Conservation (phyloP, 2,113 vertebrate species). For the Parotia lawesii region DNA sequence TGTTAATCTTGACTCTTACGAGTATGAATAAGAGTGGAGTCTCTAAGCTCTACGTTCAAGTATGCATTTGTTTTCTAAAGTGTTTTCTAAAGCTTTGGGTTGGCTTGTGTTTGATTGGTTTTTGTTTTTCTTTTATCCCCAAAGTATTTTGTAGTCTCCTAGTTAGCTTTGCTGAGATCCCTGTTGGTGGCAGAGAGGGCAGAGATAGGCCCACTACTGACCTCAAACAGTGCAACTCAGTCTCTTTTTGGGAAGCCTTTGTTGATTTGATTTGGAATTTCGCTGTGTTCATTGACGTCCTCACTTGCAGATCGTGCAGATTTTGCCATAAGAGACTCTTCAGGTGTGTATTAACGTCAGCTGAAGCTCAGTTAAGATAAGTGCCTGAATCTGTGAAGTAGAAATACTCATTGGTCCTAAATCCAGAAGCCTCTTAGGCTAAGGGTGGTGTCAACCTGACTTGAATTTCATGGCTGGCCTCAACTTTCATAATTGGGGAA, state of each 20-base stretch:
- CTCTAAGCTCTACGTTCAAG: not conserved
- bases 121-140: not conserved
- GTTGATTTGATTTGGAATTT: not conserved
- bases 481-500: not conserved
- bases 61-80: not conserved
- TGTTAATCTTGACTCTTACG: not conserved
- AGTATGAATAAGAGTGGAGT: not conserved
- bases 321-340: not conserved
- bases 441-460: not conserved
- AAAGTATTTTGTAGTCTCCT: not conserved
- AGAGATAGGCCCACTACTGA: not conserved
- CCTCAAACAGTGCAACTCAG: not conserved
- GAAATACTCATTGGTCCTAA: not conserved
- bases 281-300: not conserved
- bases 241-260: not conserved
- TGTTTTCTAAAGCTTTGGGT: not conserved
- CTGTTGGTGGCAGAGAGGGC: not conserved
- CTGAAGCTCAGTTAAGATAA: not conserved
- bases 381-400: not conserved
- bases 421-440: not conserved
- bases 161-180: not conserved
- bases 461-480: conserved; percentile 9
- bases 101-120: not conserved
- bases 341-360: not conserved
- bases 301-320: not conserved